These are phyloP conservation scores for Apotomis betuletana DNA, from an alignment of 2,888 invertebrate genomes.

Conservation along the genomic window DNA sequence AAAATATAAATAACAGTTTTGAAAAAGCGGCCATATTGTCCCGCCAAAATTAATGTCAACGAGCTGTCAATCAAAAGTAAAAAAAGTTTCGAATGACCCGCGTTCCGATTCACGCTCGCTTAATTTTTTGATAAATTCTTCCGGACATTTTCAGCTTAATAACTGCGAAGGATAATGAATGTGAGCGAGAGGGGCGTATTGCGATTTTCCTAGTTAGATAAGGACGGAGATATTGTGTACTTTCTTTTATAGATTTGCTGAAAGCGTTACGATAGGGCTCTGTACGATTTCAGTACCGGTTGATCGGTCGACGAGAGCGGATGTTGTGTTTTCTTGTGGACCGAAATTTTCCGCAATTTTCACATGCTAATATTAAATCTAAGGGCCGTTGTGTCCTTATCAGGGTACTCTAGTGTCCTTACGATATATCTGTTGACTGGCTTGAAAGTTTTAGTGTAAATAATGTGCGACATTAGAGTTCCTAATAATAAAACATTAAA, in stretches of 20 bases:
- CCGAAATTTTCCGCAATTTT: constrained; percentile 54
- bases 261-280: constrained; percentile 61
- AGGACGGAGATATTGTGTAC: constrained; percentile 61
- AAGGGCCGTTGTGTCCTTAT: constrained; percentile 27
- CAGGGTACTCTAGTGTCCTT: not conserved
- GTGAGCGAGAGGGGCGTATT: constrained; percentile 54
- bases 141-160: constrained; percentile 36
- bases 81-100: constrained; percentile 45
- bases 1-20: constrained; percentile 12
- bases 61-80: constrained; percentile 44
- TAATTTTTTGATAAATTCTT: constrained; percentile 34
- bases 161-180: constrained; percentile 46
- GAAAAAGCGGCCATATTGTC: constrained; percentile 30
- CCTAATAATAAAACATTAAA: constrained; percentile 45
- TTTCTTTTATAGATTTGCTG: constrained; percentile 79
- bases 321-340: constrained; percentile 43
- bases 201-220: constrained; percentile 48
- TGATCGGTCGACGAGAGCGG: constrained; percentile 44
- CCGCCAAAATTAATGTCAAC: constrained; percentile 49
- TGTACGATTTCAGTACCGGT: constrained; percentile 53
- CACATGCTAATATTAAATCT: constrained; percentile 42
- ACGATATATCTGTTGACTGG: not conserved
- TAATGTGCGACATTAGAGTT: constrained; percentile 28
- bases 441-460: constrained; percentile 12
- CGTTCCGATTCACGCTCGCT: constrained; percentile 41